A percentile compares a stretch with the other conserved stretches of the same genome.
Conservation (phyloP, 2,888 invertebrate species). For the Dryococelus australis region DNA sequence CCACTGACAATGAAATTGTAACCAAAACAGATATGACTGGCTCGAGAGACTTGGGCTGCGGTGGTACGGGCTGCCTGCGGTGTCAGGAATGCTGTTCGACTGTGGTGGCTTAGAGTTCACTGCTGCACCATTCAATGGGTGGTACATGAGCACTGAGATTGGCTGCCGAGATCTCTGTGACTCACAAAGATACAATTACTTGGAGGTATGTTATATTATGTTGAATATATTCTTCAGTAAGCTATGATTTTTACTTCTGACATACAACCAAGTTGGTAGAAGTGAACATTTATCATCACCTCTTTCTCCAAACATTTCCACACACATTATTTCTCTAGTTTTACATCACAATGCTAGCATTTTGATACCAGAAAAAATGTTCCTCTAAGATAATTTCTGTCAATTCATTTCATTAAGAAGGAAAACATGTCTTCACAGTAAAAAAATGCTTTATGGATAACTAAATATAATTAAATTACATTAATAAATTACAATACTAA, state of each 20-base stretch:
- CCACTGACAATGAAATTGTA: not conserved
- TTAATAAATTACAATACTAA: too few species aligned
- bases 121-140: conserved; percentile 93
- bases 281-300: too few species aligned
- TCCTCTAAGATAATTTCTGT: too few species aligned
- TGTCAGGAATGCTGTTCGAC: conserved; percentile 92
- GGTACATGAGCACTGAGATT: conserved; percentile 98
- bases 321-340: too few species aligned
- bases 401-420: too few species aligned
- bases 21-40: conserved; percentile 82
- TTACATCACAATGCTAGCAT: too few species aligned
- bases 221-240: conserved; percentile 44
- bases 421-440: too few species aligned
- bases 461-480: too few species aligned
- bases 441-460: too few species aligned
- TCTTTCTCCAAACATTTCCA: too few species aligned
- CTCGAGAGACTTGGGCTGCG: conserved; percentile 83
- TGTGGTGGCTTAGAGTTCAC: conserved; percentile 95
- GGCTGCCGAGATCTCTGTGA: conserved; percentile 93
- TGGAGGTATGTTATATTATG: conserved; percentile 72
- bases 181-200: conserved; percentile 82
- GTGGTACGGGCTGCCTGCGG: conserved; percentile 93
- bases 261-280: too few species aligned
- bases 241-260: not conserved
- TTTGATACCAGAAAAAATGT: too few species aligned